Evolutionary conservation across 2,797 vertebrate species (phyloP).

Genomic region (Sebastes itinus): DNA sequence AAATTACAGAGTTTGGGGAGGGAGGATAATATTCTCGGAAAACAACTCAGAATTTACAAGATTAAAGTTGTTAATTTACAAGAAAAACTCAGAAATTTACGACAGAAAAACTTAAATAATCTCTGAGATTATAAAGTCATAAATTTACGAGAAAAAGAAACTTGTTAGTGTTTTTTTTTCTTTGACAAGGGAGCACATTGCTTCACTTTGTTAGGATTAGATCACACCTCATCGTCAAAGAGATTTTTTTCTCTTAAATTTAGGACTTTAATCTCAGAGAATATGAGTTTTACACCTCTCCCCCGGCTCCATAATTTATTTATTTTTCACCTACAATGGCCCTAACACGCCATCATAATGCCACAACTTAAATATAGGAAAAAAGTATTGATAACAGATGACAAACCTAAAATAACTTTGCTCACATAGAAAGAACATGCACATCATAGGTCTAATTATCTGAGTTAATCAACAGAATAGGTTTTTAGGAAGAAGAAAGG

Average conservation of each 20-base stretch:
- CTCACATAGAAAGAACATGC: no score
- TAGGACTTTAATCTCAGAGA: rapidly evolving
- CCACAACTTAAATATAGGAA: not conserved
- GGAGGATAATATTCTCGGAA: no score
- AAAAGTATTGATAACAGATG: not conserved
- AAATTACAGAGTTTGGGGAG: no score
- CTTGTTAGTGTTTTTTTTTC: no score
- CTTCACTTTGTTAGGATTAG: no score
- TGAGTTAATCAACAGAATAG: not conserved
- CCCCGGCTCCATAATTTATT: not conserved
- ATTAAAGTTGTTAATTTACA: not conserved
- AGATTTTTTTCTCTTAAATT: not conserved
- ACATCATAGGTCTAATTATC: not conserved
- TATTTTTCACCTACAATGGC: not conserved
- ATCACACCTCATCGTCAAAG: not conserved
- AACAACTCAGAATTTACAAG: no score
- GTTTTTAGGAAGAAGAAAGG: not conserved
- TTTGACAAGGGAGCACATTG: no score
- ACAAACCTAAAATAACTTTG: not conserved
- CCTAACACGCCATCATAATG: not conserved
- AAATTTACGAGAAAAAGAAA: not conserved
- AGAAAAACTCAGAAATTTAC: no score
- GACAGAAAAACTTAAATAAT: rapidly evolving
- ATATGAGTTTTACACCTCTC: no score
- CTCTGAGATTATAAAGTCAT: no score